Percentiles rank a stretch among this genome's conserved stretches.
These are phyloP conservation scores for Athalia cordata DNA, from an alignment of 2,888 invertebrate genomes.

Conservation along the genomic window DNA sequence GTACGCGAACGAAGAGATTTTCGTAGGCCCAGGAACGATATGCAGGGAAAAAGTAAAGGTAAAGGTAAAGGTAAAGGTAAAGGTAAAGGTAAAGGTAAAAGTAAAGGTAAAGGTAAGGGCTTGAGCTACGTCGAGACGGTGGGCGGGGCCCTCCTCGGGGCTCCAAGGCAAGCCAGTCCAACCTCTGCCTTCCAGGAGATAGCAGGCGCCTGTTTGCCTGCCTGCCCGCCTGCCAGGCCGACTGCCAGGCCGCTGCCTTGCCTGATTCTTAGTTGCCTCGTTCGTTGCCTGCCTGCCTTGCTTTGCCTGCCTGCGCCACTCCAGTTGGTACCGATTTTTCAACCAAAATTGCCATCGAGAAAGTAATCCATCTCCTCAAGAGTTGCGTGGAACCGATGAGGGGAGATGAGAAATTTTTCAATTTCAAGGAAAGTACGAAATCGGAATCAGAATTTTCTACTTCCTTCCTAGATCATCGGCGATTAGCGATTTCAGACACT, in stretches of 20 bases:
- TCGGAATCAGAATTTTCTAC: no score
- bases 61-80: constrained; percentile 6
- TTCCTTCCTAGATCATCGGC: no score
- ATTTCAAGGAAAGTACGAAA: no score
- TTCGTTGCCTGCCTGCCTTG: neutral
- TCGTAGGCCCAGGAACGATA: neutral
- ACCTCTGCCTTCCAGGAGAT: constrained; percentile 70
- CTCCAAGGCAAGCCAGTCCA: constrained; percentile 74
- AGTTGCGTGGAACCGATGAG: neutral
- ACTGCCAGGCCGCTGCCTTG: no score
- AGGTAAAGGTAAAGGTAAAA: no score
- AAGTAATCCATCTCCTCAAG: neutral
- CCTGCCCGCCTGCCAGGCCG: constrained; percentile 26
- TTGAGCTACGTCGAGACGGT: constrained; percentile 70
- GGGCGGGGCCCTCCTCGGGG: constrained; percentile 71
- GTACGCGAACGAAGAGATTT: constrained; percentile 4
- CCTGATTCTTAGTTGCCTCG: no score
- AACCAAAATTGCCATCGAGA: neutral
- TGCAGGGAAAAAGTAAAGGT: neutral
- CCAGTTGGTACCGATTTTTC: constrained; percentile 9
- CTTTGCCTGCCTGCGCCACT: neutral
- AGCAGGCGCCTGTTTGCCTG: constrained; percentile 55
- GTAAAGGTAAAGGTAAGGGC: constrained; percentile 58
- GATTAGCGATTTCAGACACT: no score
- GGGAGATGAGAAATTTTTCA: no score